These are phyloP conservation scores for Venturia canescens DNA, from an alignment of 1,140 invertebrate genomes.

Conservation along the genomic window DNA sequence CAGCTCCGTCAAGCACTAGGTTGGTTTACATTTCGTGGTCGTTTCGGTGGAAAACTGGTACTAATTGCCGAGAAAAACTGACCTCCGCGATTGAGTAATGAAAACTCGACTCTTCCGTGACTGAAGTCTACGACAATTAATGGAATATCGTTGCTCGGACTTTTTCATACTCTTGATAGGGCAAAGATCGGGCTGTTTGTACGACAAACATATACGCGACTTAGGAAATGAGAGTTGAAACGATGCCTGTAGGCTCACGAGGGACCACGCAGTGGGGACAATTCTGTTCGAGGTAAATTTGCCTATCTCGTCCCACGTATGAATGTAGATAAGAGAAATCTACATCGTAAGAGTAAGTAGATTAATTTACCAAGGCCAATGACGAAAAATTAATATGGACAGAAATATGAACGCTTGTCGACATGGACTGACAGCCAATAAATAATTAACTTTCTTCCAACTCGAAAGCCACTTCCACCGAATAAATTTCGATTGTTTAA, in stretches of 20 bases:
- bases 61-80: background rate
- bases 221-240: background rate
- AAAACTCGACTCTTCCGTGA: background rate
- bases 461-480: too few species aligned
- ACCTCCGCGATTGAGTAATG: background rate
- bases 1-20: background rate
- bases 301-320: too few species aligned
- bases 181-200: slow-evolving; percentile 1
- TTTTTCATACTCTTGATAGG: background rate
- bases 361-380: too few species aligned
- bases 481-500: too few species aligned
- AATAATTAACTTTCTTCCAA: too few species aligned
- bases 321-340: too few species aligned
- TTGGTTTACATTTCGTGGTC: background rate
- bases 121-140: background rate
- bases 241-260: background rate
- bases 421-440: too few species aligned
- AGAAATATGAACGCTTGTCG: too few species aligned
- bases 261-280: background rate
- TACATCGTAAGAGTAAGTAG: too few species aligned
- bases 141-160: background rate
- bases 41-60: background rate
- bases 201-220: background rate
- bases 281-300: too few species aligned
- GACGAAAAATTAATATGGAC: too few species aligned